Percentiles rank a stretch among this genome's conserved stretches.
phyloP scores from a whole-genome alignment of 2,797 vertebrate species.

The Momotus momota region DNA sequence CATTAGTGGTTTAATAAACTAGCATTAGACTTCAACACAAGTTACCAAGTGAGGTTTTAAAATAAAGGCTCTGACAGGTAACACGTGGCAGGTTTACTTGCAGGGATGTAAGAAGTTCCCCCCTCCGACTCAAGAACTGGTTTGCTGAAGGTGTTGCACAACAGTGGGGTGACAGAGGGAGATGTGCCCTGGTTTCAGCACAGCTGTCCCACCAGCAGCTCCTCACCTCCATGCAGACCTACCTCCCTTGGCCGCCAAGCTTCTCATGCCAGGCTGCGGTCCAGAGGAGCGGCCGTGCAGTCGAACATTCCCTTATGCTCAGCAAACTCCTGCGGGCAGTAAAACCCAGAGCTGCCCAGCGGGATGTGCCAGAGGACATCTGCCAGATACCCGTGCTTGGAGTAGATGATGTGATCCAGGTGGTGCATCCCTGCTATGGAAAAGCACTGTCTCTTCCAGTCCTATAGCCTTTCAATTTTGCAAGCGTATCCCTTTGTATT shows the following conservation, averaged over 20 bases:
- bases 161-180: background rate
- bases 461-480: background rate
- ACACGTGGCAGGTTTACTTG: background rate
- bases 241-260: background rate
- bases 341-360: background rate
- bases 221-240: background rate
- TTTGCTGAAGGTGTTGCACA: fast-evolving
- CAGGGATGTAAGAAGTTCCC: background rate
- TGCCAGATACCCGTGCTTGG: too few relatives aligned
- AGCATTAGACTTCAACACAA: background rate
- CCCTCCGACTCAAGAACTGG: background rate
- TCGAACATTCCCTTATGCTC: background rate
- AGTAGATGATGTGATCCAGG: background rate
- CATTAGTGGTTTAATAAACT: background rate
- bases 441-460: background rate
- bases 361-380: background rate
- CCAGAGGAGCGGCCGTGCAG: background rate
- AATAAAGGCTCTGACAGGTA: background rate
- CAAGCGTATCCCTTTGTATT: background rate
- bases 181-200: background rate
- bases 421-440: background rate
- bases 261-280: background rate
- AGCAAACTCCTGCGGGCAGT: background rate
- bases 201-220: fast-evolving
- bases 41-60: background rate